Conservation (phyloP, 2,113 vertebrate species). For the Damaliscus lunatus region DNA sequence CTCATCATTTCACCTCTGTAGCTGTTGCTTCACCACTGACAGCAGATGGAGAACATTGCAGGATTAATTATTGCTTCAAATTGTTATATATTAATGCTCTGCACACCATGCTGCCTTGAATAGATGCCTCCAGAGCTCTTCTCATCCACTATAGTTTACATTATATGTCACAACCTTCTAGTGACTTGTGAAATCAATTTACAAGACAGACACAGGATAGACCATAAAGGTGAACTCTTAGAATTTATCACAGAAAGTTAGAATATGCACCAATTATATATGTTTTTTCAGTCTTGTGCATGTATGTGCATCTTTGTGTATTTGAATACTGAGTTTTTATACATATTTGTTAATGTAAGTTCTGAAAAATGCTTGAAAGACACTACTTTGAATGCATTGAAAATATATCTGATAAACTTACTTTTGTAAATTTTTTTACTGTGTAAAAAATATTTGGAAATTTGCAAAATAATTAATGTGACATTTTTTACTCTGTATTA, state of each 20-base stretch:
- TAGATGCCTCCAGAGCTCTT: not conserved
- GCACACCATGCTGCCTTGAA: fast-evolving
- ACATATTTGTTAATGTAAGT: not conserved
- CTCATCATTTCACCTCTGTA: not conserved
- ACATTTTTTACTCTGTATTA: not conserved
- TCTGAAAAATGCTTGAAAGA: not conserved
- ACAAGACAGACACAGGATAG: not conserved
- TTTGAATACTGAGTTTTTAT: not conserved
- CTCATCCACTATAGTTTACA: not conserved
- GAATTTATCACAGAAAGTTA: not conserved
- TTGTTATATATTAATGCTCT: too few species aligned
- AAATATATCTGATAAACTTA: not conserved
- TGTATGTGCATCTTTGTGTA: not conserved
- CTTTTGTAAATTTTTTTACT: not conserved
- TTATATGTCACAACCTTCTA: not conserved
- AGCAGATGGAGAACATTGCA: not conserved
- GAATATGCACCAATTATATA: not conserved
- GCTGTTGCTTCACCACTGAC: not conserved
- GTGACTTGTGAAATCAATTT: not conserved
- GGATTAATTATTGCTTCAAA: too few species aligned
- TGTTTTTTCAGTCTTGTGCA: not conserved
- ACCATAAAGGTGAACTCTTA: not conserved
- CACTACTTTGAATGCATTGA: not conserved
- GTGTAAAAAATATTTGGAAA: not conserved
- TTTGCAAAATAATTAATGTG: not conserved